Evolutionary conservation across 1,140 invertebrate species (phyloP), one percentile per base, ranked within the genome.

Genomic region (Acromyrmex charruanus): DNA sequence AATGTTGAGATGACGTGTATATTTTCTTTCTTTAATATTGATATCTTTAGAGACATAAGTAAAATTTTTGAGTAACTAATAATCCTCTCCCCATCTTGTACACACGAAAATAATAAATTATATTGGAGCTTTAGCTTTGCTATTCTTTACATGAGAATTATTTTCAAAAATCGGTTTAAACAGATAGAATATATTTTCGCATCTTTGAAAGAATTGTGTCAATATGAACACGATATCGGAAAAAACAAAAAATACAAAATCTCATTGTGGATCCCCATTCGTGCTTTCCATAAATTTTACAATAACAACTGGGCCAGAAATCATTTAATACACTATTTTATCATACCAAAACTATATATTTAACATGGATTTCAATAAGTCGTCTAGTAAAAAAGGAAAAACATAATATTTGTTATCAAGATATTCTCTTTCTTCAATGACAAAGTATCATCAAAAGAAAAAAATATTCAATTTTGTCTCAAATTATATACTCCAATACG

Each of bases 21-120:
- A 65, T 66, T 88, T 72, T 77, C 65, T 65, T 90, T 65, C 28
- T 72, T 74, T 44, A 77, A 89, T 89, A 59, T 55, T 63, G 89
- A 91, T 77, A 79, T 69, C 39, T 91, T 90, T 84, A 84, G 63
- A 84, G 69, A 84, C 80, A 53, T 61, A 63, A 68, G 69, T 90
- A 87, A 77, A 81, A 87, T 80, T 82, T 88, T 53, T 63, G 77
- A 55, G 2, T 90, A 77, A 91, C 65, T 91, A 88, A 88, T 91
- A 90, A 87, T 81, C 74, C 28, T 81, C 66, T 75, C 79, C 88
- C 89, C 89, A 91, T 90, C 89, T 91, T 91, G 89, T 88, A 91
- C 87, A 90, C 89, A 90, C 81, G 88, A 90, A 91, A 90, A 88
- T 91, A 88, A 91, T 91, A 88, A 90, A 90, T 90, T 90, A 91